Percentiles rank a stretch among this genome's conserved stretches.
These are phyloP conservation scores for Crematogaster levior DNA, from an alignment of 2,888 invertebrate genomes.

Conservation along the genomic window DNA sequence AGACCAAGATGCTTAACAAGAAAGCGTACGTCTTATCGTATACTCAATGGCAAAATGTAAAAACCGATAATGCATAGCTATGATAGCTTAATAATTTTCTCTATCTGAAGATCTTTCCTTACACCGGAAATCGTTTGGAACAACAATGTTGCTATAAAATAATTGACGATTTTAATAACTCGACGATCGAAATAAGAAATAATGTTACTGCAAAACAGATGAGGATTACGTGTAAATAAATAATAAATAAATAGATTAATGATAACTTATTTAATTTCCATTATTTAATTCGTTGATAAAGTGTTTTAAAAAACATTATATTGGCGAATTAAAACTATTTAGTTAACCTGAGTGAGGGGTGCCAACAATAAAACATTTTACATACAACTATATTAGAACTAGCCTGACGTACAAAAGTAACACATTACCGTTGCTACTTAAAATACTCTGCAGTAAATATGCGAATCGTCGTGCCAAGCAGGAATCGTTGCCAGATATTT, in stretches of 20 bases:
- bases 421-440: conserved; percentile 6
- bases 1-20: not conserved
- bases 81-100: not conserved
- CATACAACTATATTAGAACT: not conserved
- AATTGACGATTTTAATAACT: not conserved
- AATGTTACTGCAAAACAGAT: not conserved
- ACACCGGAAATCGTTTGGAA: not conserved
- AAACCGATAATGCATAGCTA: not conserved
- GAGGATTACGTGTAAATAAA: not conserved
- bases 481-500: conserved; percentile 58
- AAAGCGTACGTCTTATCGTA: not conserved
- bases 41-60: not conserved
- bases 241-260: not conserved
- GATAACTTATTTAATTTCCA: not conserved
- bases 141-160: not conserved
- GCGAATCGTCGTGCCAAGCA: conserved; percentile 18
- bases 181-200: not conserved
- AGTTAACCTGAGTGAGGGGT: not conserved
- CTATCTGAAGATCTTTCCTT: not conserved
- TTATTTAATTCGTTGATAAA: not conserved
- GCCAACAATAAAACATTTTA: not conserved
- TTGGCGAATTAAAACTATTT: not conserved
- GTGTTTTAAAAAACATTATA: not conserved
- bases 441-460: conserved; percentile 27
- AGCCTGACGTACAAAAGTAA: conserved; percentile 2